Conservation (phyloP, 2,113 vertebrate species). For the Geococcyx californianus region DNA sequence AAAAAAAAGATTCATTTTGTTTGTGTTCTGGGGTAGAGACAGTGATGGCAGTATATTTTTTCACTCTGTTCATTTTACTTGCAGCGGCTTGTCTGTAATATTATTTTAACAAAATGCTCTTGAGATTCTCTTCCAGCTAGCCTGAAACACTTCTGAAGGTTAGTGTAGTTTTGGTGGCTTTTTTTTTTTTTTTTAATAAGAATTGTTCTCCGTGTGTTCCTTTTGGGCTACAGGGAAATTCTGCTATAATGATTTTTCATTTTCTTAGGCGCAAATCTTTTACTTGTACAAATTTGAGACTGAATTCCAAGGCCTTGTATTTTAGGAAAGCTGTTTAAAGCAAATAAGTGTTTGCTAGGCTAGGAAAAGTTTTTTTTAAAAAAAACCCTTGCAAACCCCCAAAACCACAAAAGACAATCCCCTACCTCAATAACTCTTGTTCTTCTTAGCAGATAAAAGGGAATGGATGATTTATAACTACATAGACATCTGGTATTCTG, state of each 20-base stretch:
- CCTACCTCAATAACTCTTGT: background rate
- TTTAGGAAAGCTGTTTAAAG: background rate
- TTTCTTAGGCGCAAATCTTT: background rate
- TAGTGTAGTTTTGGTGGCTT: background rate
- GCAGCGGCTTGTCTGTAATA: background rate
- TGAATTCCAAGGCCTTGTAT: background rate
- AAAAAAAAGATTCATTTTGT: background rate
- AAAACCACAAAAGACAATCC: background rate
- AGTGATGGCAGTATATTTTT: background rate
- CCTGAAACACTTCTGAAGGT: background rate
- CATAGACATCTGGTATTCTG: background rate
- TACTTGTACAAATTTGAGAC: background rate
- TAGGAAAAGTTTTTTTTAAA: background rate
- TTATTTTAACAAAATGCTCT: constrained; percentile 30
- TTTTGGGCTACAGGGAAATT: background rate
- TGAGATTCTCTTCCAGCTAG: background rate
- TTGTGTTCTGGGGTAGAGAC: background rate
- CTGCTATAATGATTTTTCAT: background rate
- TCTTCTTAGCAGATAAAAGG: background rate
- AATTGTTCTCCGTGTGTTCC: background rate
- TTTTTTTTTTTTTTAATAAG: background rate
- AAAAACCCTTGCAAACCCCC: too few species aligned
- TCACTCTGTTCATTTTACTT: background rate
- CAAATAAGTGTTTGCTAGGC: background rate
- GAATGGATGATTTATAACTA: background rate